Percentiles rank a stretch among this genome's conserved stretches.
Evolutionary conservation across 2,113 vertebrate genomes (phyloP).

Genomic region (Rattus rattus): DNA sequence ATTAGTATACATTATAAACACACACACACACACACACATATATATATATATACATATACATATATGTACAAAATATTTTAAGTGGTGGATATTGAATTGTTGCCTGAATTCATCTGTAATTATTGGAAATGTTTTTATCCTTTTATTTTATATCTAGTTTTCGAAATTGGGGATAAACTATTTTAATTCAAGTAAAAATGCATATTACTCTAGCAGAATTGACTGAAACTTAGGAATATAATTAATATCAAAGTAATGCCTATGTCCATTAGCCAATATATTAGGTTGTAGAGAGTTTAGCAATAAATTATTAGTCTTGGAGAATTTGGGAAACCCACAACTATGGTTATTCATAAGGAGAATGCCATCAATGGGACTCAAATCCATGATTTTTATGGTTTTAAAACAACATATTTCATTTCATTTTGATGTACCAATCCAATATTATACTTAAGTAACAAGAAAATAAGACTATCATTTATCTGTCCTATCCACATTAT

Average conservation of each 20-base stretch:
- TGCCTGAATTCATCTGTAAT: background rate
- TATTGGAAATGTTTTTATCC: background rate
- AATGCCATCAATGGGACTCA: background rate
- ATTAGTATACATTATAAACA: background rate
- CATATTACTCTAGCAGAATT: background rate
- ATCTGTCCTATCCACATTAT: background rate
- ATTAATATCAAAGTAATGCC: background rate
- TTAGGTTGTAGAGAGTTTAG: background rate
- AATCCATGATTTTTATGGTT: background rate
- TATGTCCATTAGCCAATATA: background rate
- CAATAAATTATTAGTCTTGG: background rate
- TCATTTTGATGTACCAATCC: background rate
- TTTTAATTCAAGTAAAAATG: background rate
- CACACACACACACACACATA: too few relatives aligned
- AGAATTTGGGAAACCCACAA: background rate
- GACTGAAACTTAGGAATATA: background rate
- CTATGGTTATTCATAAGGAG: background rate
- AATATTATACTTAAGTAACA: background rate
- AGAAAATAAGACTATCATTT: background rate
- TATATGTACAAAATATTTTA: background rate
- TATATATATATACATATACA: background rate
- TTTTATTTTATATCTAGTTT: background rate
- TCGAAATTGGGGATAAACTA: background rate
- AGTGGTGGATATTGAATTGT: background rate
- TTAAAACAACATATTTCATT: slow-evolving; percentile 19